These are phyloP conservation scores for Saturnia japonica DNA, from an alignment of 2,888 invertebrate genomes.

Conservation along the genomic window DNA sequence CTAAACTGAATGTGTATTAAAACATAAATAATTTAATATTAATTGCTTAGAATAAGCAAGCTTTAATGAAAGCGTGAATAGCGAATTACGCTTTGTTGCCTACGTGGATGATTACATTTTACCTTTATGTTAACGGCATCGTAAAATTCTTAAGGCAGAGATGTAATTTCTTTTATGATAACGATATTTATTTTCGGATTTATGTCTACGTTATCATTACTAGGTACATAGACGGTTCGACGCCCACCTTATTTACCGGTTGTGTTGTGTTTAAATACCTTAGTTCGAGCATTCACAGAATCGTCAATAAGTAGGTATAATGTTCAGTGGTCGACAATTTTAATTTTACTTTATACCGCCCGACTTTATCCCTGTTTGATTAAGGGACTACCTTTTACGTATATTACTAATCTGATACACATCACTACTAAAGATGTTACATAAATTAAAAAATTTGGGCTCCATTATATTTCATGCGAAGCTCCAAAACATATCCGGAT, in stretches of 20 bases:
- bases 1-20: background rate
- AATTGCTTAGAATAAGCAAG: constrained; percentile 1
- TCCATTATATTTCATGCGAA: too few species aligned
- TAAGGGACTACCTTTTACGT: background rate
- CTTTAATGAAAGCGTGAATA: constrained; percentile 6
- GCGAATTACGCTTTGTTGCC: background rate
- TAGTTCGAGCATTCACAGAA: background rate
- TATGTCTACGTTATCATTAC: constrained; percentile 17
- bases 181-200: constrained; percentile 18
- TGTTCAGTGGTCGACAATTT: background rate
- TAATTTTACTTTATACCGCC: background rate
- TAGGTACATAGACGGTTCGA: constrained; percentile 1
- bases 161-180: constrained; percentile 19
- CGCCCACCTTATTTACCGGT: constrained; percentile 5
- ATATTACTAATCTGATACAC: too few species aligned
- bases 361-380: background rate
- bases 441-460: too few species aligned
- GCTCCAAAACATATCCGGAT: too few species aligned
- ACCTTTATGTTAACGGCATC: constrained; percentile 13
- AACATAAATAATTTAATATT: constrained; percentile 7
- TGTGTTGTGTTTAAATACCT: background rate
- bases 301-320: background rate
- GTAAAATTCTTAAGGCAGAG: constrained; percentile 7
- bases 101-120: constrained; percentile 6
- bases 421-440: too few species aligned